These are phyloP conservation scores for Myotis davidii DNA, from an alignment of 2,113 vertebrate genomes.

Conservation along the genomic window DNA sequence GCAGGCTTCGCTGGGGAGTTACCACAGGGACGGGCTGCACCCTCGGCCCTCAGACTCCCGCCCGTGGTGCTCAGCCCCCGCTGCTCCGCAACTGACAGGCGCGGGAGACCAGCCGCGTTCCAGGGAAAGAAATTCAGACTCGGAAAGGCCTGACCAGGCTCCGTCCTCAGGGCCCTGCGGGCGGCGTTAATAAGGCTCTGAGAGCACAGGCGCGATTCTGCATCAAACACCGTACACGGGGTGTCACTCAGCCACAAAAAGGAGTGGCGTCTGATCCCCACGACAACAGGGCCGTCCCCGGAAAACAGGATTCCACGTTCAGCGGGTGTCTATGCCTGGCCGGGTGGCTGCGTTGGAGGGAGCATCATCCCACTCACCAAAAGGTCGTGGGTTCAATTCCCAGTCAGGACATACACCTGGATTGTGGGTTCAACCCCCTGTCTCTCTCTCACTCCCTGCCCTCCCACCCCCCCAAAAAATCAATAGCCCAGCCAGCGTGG, in stretches of 20 bases:
- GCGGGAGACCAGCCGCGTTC: rapidly evolving
- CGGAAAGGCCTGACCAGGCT: neutral
- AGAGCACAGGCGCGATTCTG: rapidly evolving
- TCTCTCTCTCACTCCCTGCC: neutral
- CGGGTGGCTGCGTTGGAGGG: neutral
- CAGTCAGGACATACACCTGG: neutral
- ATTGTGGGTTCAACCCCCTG: too few relatives aligned
- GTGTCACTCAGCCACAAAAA: rapidly evolving
- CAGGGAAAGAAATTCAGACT: rapidly evolving
- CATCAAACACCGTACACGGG: rapidly evolving
- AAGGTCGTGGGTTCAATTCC: neutral
- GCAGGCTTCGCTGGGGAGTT: rapidly evolving
- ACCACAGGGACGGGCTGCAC: rapidly evolving
- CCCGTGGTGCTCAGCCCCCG: rapidly evolving
- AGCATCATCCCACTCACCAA: too few relatives aligned
- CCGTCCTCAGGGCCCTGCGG: neutral
- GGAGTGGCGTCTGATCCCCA: rapidly evolving
- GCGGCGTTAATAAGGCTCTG: rapidly evolving
- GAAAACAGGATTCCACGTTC: neutral
- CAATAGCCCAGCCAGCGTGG: too few relatives aligned
- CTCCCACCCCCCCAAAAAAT: too few relatives aligned
- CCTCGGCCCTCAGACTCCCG: neutral
- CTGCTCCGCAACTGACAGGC: too few relatives aligned
- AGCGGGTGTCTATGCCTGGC: neutral
- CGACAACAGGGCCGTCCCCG: rapidly evolving